Percentiles rank a stretch among this genome's conserved stretches.
Evolutionary conservation across 1,140 invertebrate species (phyloP).

Genomic region (Oscheius sp.): DNA sequence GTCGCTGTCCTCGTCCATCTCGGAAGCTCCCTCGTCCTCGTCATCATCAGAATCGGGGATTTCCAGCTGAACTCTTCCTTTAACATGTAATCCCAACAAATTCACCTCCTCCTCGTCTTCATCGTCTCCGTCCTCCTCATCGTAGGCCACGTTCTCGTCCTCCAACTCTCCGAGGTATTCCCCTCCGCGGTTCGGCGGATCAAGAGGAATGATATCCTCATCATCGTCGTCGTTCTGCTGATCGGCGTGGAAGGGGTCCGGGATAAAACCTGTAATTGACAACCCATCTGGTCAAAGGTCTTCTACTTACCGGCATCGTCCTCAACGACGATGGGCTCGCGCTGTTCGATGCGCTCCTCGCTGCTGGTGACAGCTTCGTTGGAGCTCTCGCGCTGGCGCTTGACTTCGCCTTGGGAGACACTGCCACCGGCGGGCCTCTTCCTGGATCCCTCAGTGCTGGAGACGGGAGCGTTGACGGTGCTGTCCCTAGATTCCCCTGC

Average conservation of each 20-base stretch:
- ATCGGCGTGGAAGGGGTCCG: neutral
- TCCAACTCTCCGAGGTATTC: neutral
- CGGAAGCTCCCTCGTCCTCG: neutral
- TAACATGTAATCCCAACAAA: neutral
- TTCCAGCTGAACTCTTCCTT: neutral
- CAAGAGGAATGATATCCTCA: neutral
- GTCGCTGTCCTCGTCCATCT: neutral
- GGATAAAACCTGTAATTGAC: neutral
- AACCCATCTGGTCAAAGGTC: neutral
- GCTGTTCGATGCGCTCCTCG: neutral
- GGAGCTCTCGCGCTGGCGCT: constrained; percentile 19
- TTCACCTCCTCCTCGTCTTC: neutral
- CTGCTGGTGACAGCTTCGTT: constrained; percentile 23
- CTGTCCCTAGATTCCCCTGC: constrained; percentile 24
- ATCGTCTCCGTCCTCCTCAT: constrained; percentile 11
- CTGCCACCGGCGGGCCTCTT: constrained; percentile 10
- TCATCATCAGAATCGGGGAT: neutral
- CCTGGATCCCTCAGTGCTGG: constrained; percentile 9
- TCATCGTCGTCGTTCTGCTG: neutral
- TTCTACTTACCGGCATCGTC: neutral
- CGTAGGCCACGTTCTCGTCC: constrained; percentile 11
- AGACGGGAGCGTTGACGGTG: neutral
- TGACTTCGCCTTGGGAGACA: neutral
- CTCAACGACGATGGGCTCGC: neutral
- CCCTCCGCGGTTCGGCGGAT: constrained; percentile 7